Percentiles rank a stretch among this genome's conserved stretches.
These are phyloP conservation scores for Nylanderia fulva DNA, from an alignment of 1,140 invertebrate genomes.

Conservation along the genomic window DNA sequence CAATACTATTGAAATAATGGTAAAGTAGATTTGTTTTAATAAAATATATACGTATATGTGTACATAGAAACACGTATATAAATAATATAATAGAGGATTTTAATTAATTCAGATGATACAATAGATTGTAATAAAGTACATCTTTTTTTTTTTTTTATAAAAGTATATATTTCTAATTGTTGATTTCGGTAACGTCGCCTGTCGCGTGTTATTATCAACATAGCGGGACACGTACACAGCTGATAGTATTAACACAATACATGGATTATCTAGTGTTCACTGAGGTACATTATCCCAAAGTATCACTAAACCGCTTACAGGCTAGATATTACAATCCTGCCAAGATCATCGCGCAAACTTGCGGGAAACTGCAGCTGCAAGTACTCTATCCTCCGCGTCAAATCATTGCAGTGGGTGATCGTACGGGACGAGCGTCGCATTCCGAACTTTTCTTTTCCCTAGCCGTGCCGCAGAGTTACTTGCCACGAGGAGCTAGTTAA, in stretches of 20 bases:
- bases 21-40: no score
- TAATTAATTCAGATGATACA: no score
- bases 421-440: conserved; percentile 31
- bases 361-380: conserved; percentile 66
- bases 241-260: conserved; percentile 62
- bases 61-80: no score
- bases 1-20: neutral
- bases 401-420: conserved; percentile 53
- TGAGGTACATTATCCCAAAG: conserved; percentile 49
- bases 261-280: conserved; percentile 67
- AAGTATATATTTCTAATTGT: neutral
- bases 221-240: conserved; percentile 28
- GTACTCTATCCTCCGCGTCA: conserved; percentile 49
- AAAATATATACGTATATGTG: no score
- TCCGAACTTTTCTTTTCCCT: conserved; percentile 47
- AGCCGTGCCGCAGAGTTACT: neutral
- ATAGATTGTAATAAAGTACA: no score
- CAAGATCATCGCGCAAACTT: conserved; percentile 73
- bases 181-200: neutral
- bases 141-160: no score
- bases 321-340: conserved; percentile 71
- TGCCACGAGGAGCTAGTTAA: conserved; percentile 55
- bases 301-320: conserved; percentile 66
- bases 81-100: no score
- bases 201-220: conserved; percentile 25